Conservation (phyloP, 2,797 vertebrate genomes). For the Catamblyrhynchus diadema region DNA sequence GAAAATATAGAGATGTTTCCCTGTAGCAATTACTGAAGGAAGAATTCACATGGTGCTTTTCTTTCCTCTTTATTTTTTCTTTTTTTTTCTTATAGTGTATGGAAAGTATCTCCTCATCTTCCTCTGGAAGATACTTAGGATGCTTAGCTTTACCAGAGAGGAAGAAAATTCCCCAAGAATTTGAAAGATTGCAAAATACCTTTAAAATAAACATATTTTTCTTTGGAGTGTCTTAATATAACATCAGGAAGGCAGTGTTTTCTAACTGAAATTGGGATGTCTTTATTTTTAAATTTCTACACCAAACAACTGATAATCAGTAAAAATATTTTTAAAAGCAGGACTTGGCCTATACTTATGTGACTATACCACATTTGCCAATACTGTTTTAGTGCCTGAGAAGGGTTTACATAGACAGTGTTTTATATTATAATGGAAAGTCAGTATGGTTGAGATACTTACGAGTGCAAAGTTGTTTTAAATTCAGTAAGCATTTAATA, state of each 20-base stretch:
- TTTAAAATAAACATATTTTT: background rate
- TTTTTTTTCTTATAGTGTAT: background rate
- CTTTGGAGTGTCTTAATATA: background rate
- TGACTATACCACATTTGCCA: background rate
- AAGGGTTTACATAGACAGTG: background rate
- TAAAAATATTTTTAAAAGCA: background rate
- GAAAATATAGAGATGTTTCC: background rate
- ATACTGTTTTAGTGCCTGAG: background rate
- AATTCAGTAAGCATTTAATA: background rate
- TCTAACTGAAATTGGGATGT: background rate
- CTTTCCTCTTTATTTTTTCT: fast-evolving
- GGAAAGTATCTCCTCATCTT: background rate
- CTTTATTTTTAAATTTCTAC: background rate
- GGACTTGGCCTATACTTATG: background rate
- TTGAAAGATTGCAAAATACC: background rate
- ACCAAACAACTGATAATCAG: background rate
- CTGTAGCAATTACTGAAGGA: background rate
- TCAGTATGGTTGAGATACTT: background rate
- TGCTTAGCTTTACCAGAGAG: background rate
- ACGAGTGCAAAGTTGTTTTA: background rate
- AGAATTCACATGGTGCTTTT: background rate
- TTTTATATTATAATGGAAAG: background rate
- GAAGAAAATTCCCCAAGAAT: background rate
- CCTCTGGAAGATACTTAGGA: background rate
- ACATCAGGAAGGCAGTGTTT: background rate